phyloP scores from a whole-genome alignment of 2,113 vertebrate species.

The Rhynchomys soricoides region DNA sequence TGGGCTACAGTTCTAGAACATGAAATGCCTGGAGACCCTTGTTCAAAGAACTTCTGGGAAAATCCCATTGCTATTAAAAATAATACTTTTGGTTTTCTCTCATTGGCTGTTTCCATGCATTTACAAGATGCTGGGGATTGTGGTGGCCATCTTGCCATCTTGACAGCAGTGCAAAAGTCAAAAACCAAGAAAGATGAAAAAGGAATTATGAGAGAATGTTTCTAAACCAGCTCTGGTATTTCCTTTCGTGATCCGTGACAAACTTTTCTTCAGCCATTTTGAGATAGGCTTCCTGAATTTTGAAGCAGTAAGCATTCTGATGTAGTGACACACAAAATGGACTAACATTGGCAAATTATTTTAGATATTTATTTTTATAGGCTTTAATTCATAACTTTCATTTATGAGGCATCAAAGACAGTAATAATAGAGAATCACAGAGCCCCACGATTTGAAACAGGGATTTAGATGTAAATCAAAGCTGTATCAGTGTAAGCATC shows the following conservation, averaged over 20 bases:
- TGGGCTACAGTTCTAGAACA: not conserved
- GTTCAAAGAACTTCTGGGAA: not conserved
- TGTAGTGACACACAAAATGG: not conserved
- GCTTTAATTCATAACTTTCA: constrained; percentile 49
- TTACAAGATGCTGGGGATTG: not conserved
- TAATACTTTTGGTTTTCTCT: not conserved
- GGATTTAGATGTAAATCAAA: constrained; percentile 1
- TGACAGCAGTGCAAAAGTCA: not conserved
- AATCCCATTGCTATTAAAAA: not conserved
- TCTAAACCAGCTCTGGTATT: not conserved
- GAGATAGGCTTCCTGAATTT: constrained; percentile 25
- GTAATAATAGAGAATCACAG: constrained; percentile 27
- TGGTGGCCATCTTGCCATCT: not conserved
- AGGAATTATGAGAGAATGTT: not conserved
- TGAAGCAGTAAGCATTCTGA: not conserved
- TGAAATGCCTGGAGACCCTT: not conserved
- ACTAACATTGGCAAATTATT: constrained; percentile 38
- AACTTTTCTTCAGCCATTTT: not conserved
- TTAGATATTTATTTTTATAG: constrained; percentile 24
- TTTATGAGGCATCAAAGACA: constrained; percentile 37
- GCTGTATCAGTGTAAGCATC: not conserved
- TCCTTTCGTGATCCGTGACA: not conserved
- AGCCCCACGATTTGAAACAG: constrained; percentile 27
- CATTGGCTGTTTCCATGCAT: not conserved
- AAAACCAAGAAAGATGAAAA: not conserved